Evolutionary conservation across 2,888 invertebrate genomes (phyloP).

Genomic region (Gisinianus flammeolus): DNA sequence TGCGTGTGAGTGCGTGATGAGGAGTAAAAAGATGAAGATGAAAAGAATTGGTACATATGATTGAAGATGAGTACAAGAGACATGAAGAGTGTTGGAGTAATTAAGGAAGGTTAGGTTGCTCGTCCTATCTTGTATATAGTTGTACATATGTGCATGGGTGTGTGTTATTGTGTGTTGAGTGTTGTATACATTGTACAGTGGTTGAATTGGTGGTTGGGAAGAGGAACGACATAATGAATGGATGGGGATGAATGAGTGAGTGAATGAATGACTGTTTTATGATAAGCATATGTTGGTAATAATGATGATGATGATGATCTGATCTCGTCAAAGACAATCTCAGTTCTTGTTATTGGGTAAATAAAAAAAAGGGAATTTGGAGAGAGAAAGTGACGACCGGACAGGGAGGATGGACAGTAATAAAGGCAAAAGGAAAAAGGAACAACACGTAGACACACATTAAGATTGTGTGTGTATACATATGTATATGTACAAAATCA

Average conservation of each 20-base stretch:
- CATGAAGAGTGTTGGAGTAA: not conserved
- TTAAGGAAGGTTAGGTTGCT: not conserved
- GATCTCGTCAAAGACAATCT: not conserved
- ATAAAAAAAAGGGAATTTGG: constrained; percentile 25
- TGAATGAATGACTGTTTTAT: too few relatives aligned
- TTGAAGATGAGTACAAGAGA: not conserved
- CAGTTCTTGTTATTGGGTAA: not conserved
- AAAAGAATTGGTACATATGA: not conserved
- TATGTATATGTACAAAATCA: too few relatives aligned
- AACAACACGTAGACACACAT: not conserved
- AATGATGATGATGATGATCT: not conserved
- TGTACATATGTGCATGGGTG: too few relatives aligned
- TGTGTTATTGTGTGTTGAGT: not conserved
- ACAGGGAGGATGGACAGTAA: not conserved
- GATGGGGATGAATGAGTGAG: not conserved
- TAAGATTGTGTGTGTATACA: too few relatives aligned
- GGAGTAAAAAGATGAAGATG: not conserved
- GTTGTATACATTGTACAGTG: not conserved
- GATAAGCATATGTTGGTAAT: not conserved
- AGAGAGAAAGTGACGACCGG: constrained; percentile 28
- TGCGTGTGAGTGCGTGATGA: not conserved
- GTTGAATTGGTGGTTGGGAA: not conserved
- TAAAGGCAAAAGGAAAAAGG: not conserved
- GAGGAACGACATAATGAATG: not conserved
- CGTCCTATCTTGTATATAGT: too few relatives aligned